Evolutionary conservation across 2,797 vertebrate genomes (phyloP), one percentile per base, ranked within the genome.

Genomic region (Dipus sagitta): DNA sequence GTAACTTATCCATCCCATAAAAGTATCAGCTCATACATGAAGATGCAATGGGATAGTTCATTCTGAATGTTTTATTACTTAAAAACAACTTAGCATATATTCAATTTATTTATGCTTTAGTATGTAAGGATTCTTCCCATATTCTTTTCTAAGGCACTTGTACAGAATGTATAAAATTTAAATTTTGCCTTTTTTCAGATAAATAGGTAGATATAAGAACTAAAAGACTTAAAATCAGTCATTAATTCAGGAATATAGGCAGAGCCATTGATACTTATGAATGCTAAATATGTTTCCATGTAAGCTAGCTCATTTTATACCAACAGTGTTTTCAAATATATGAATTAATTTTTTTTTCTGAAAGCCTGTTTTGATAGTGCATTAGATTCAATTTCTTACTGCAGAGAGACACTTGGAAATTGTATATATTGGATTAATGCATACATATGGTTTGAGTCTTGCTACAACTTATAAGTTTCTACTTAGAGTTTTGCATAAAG

Each of bases 401-500:
- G 23, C 30, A 60, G 88, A 34, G 71, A 86, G 60, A 82, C 32
- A 78, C 26, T 85, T 67, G 8, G 62, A 91, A 91, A 68, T 91
- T 78, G 14, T 90, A 60, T 42, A 52, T 83, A 67, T 75, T 80
- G 20, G 86, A 64, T 94, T 93, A 93, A 58, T 77, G 70, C 86
- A 34, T 23, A 65, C 26, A 67, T 91, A 92, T 92, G 80, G 8
- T 24, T 92, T 94, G 62, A 86, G 26, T 91, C 26, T 64, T 20
- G 85, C 14, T 90, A 71, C 32, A 91, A 78, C 54, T 70, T 94
- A 21, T 78, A 88, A 78, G 54, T 74, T 93, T 80, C 58, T 83
- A 81, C 60, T 91, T 89, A 54, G 71, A 86, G 11, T 81, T 96
- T 94, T 93, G 15, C 54, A 67, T 89, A 62, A 72, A 93, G 21